phyloP scores from a whole-genome alignment of 2,888 invertebrate genomes.

The Calameuta filiformis region DNA sequence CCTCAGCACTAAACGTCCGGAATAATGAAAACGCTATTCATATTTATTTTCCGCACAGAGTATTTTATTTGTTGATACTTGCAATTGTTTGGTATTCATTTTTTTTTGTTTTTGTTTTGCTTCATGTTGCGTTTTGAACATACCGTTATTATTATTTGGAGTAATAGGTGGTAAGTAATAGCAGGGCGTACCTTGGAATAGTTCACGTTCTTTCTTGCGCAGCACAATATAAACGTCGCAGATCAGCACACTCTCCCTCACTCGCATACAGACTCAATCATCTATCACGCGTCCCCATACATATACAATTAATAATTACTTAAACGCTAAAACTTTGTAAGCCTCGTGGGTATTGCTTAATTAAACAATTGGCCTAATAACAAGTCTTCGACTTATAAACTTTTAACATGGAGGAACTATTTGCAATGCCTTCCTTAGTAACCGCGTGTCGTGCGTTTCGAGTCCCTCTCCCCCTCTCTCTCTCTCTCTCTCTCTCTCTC shows the following conservation, averaged over 20 bases:
- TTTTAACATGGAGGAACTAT: slow-evolving; percentile 62
- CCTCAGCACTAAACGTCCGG: slow-evolving; percentile 67
- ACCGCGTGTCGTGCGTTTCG: slow-evolving; percentile 31
- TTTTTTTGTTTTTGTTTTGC: slow-evolving; percentile 36
- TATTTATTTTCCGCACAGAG: slow-evolving; percentile 55
- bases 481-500: slow-evolving; percentile 1
- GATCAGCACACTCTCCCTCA: slow-evolving; percentile 56
- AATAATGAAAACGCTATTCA: slow-evolving; percentile 63
- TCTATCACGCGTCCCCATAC: slow-evolving; percentile 32
- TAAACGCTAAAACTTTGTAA: slow-evolving; percentile 50
- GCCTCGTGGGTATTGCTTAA: slow-evolving; percentile 61
- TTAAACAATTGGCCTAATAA: slow-evolving; percentile 58
- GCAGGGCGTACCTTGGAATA: slow-evolving; percentile 66
- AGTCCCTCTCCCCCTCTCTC: slow-evolving; percentile 18
- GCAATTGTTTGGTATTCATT: slow-evolving; percentile 43
- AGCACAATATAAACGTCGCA: slow-evolving; percentile 67
- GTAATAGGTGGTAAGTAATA: slow-evolving; percentile 62
- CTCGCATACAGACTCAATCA: slow-evolving; percentile 26
- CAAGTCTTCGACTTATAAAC: slow-evolving; percentile 47
- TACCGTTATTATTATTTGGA: slow-evolving; percentile 50
- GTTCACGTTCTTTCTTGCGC: slow-evolving; percentile 67
- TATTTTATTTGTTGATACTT: slow-evolving; percentile 57
- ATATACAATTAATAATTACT: slow-evolving; percentile 44
- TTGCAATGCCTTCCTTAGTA: slow-evolving; percentile 46
- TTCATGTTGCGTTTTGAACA: slow-evolving; percentile 54